phyloP scores from a whole-genome alignment of 2,797 vertebrate species.

The Pangasius sanitwongsei region DNA sequence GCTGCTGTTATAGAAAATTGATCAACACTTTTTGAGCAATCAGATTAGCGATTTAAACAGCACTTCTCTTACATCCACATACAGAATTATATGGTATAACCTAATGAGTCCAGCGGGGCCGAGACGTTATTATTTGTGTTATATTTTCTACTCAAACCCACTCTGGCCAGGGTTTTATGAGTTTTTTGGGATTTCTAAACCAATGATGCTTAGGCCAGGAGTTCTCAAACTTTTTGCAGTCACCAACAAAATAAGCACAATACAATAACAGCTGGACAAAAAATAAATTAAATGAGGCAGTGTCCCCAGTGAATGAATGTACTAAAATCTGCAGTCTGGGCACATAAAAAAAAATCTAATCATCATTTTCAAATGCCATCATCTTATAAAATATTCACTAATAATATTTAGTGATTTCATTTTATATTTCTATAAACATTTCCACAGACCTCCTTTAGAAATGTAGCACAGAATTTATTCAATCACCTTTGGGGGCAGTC shows the following conservation, averaged over 20 bases:
- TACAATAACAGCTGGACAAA: slow-evolving; percentile 23
- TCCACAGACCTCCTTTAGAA: too few relatives aligned
- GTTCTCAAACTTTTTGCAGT: slow-evolving; percentile 18
- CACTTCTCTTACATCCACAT: neutral
- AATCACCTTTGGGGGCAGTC: too few relatives aligned
- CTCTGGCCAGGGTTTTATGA: neutral
- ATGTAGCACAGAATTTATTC: neutral
- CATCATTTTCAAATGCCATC: neutral
- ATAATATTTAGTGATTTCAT: slow-evolving; percentile 1
- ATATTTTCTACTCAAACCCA: neutral
- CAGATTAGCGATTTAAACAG: neutral
- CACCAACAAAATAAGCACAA: slow-evolving; percentile 17
- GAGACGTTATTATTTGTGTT: neutral
- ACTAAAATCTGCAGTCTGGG: neutral
- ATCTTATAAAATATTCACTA: neutral
- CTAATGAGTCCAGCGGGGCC: neutral
- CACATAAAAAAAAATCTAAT: slow-evolving; percentile 1
- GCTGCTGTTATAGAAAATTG: neutral
- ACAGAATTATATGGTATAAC: too few relatives aligned
- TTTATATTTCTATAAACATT: neutral
- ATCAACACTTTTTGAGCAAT: neutral
- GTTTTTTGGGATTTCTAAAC: neutral
- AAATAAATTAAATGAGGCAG: neutral
- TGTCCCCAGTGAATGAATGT: neutral
- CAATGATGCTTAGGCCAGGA: slow-evolving; percentile 10